A percentile compares a stretch with the other conserved stretches of the same genome.
Evolutionary conservation across 1,140 invertebrate species (phyloP).

Genomic region (Lordiphosa mommai): DNA sequence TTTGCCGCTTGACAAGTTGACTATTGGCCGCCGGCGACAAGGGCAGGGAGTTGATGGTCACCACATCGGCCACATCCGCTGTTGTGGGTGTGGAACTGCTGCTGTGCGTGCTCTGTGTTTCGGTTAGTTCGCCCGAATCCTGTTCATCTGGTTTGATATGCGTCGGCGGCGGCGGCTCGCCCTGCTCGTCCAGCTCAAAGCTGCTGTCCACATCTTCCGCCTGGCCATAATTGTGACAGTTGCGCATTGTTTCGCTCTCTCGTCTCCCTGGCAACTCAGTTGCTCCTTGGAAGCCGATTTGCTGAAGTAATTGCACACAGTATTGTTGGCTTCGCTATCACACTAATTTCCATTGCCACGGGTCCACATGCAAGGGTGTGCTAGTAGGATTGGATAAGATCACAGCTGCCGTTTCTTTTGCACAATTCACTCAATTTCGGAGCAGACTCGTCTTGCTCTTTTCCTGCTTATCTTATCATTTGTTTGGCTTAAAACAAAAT

Average conservation of each 20-base stretch:
- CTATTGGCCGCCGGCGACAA: slow-evolving; percentile 36
- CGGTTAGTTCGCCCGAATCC: slow-evolving; percentile 48
- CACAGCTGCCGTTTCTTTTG: slow-evolving; percentile 3
- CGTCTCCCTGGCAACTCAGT: slow-evolving; percentile 6
- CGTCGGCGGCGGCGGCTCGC: slow-evolving; percentile 9
- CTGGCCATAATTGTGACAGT: slow-evolving; percentile 37
- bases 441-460: slow-evolving; percentile 1
- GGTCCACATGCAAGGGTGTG: slow-evolving; percentile 24
- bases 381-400: not conserved
- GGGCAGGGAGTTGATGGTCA: slow-evolving; percentile 51
- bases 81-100: slow-evolving; percentile 72
- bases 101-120: slow-evolving; percentile 59
- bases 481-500: slow-evolving; percentile 16
- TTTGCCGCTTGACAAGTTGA: slow-evolving; percentile 36
- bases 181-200: slow-evolving; percentile 66
- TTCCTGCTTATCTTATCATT: slow-evolving; percentile 45
- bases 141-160: slow-evolving; percentile 34
- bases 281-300: slow-evolving; percentile 12
- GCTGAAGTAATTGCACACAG: slow-evolving; percentile 26
- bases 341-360: slow-evolving; percentile 67
- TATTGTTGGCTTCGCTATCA: slow-evolving; percentile 21
- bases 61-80: slow-evolving; percentile 71
- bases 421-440: slow-evolving; percentile 11
- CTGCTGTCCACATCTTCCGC: slow-evolving; percentile 40
- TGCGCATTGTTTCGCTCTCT: slow-evolving; percentile 33